Conservation (phyloP, 1,140 invertebrate species). For the Caerostris darwini region DNA sequence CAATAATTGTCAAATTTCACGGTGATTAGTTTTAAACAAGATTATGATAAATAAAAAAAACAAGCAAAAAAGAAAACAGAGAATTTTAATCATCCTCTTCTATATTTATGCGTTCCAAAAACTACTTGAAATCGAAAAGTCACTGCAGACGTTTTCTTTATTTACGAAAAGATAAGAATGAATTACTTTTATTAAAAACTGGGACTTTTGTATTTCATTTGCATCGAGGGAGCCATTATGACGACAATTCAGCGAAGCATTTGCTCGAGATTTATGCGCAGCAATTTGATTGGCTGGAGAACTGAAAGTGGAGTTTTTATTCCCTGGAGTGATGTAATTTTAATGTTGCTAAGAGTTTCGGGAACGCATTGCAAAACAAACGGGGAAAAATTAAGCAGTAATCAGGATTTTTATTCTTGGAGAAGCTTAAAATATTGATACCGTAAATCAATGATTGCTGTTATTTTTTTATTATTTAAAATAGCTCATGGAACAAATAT, state of each 20-base stretch:
- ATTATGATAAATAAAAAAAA: too few relatives aligned
- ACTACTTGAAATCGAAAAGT: background rate
- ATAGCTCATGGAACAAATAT: too few relatives aligned
- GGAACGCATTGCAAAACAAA: background rate
- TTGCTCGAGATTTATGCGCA: slow-evolving; percentile 5
- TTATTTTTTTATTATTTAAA: too few relatives aligned
- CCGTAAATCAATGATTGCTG: background rate
- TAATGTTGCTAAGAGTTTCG: background rate
- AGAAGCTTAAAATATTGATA: background rate
- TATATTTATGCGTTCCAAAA: background rate
- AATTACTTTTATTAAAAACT: slow-evolving; percentile 36
- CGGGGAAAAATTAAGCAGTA: slow-evolving; percentile 15
- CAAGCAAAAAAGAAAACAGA: too few relatives aligned
- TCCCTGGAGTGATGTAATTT: slow-evolving; percentile 22
- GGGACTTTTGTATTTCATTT: slow-evolving; percentile 27
- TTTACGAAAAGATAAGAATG: background rate
- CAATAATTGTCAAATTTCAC: too few relatives aligned
- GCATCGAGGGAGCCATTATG: slow-evolving; percentile 17
- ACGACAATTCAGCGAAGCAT: slow-evolving; percentile 22
- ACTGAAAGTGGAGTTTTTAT: slow-evolving; percentile 12
- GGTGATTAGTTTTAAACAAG: too few relatives aligned
- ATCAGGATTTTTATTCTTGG: slow-evolving; percentile 1
- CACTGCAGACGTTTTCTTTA: background rate
- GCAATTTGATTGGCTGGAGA: background rate
- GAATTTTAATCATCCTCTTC: too few relatives aligned